Evolutionary conservation across 2,888 invertebrate genomes (phyloP), one percentile per base, ranked within the genome.

Genomic region (Nasonovia ribisnigri): DNA sequence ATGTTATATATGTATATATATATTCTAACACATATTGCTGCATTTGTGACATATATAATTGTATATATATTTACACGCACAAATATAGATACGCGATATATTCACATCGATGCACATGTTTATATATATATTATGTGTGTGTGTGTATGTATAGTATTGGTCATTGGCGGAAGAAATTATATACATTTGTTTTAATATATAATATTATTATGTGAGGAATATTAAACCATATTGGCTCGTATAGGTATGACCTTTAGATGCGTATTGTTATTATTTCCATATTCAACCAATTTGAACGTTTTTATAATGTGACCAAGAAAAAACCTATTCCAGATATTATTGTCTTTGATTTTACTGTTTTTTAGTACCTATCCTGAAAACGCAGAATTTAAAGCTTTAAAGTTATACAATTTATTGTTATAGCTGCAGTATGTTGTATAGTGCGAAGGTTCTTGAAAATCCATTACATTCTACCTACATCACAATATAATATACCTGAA

Each of bases 371-470:
- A 86, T 86, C 42, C 36, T 67, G 48, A 87, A 67, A 87, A 54
- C 20, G 46, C n/a, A 57, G 20, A 86, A 92, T 60, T 36, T 13
- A 87, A 92, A 86, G 91, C 60, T 92, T 60, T 86, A 46, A 91
- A 92, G 60, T 87, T 92, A 48, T 57, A 86, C 91, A 91, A 86
- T 91, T 46, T 90, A 84, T 77, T 51, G 1, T 84, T 91, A 54
- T 60, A 48, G 57, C 13, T 29, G 26, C 54, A 60, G 20, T 20
- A 20, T 77, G 20, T 84, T 84, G 36, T 60, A n/a, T 57, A 67
- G 43, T 8, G 24, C 54, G 92, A 92, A 92, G 88, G 92, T 92
- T 92, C 88, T 92, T 92, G 92, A 92, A 92, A 92, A 92, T 88
- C 67, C 43, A 92, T 92, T 92, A 88, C 8, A 92, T 29, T 92